A percentile compares a stretch with the other conserved stretches of the same genome.
These are phyloP conservation scores for Metacarcinus magister DNA, from an alignment of 2,888 invertebrate genomes.

Conservation along the genomic window DNA sequence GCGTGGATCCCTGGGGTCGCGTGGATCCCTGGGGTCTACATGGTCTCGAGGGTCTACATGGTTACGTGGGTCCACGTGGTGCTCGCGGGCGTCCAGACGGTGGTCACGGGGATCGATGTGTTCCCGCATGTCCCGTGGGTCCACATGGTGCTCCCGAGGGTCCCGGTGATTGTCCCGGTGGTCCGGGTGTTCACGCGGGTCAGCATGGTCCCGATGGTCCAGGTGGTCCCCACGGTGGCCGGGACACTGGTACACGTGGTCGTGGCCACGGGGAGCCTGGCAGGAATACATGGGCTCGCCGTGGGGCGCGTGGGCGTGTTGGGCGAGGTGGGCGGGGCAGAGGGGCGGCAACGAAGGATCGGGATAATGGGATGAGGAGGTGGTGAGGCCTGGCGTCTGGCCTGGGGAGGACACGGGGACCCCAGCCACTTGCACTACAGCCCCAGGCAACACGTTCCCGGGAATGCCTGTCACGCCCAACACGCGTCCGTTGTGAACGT, in stretches of 20 bases:
- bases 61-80: conserved; percentile 66
- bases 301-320: conserved; percentile 70
- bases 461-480: conserved; percentile 77
- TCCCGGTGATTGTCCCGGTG: conserved; percentile 64
- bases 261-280: conserved; percentile 82
- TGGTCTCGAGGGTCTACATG: conserved; percentile 66
- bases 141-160: conserved; percentile 60
- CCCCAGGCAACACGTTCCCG: conserved; percentile 66
- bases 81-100: conserved; percentile 65
- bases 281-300: conserved; percentile 81
- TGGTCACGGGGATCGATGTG: conserved; percentile 61
- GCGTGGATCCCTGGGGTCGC: conserved; percentile 64
- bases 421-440: conserved; percentile 65
- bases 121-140: conserved; percentile 60
- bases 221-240: conserved; percentile 79
- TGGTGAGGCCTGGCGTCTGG: conserved; percentile 53
- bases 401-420: conserved; percentile 59
- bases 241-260: conserved; percentile 82
- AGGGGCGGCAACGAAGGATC: conserved; percentile 74
- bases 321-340: conserved; percentile 77
- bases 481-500: conserved; percentile 76
- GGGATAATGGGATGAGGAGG: conserved; percentile 65
- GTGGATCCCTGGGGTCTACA: conserved; percentile 64
- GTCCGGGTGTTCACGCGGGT: conserved; percentile 62
- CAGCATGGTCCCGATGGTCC: conserved; percentile 56